Conservation (phyloP, 1,140 invertebrate genomes). For the Thaumetopoea pityocampa region DNA sequence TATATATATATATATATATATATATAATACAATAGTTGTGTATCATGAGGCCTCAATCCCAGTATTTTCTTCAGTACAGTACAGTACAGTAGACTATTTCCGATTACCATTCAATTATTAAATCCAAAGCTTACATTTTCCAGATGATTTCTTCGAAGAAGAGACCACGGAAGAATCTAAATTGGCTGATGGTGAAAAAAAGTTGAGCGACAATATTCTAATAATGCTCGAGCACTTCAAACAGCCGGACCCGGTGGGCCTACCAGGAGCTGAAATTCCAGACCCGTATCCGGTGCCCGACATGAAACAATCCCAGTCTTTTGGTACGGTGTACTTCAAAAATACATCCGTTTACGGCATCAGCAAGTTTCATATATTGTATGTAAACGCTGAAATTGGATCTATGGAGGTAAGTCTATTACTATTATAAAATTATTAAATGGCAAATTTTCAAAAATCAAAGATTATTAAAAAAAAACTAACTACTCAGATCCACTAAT, state of each 20-base stretch:
- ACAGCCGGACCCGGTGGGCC: constrained; percentile 82
- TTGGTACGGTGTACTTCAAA: constrained; percentile 82
- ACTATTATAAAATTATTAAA: too few species aligned
- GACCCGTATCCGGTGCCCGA: constrained; percentile 88
- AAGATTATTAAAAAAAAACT: too few species aligned
- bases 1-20: too few species aligned
- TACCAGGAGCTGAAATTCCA: constrained; percentile 85
- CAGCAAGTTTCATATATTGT: constrained; percentile 84
- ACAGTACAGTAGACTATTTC: too few species aligned
- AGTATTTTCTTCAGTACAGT: too few species aligned
- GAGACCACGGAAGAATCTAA: constrained; percentile 4
- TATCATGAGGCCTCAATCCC: too few species aligned
- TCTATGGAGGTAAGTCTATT: constrained; percentile 49
- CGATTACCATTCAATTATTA: too few species aligned
- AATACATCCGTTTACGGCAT: constrained; percentile 84
- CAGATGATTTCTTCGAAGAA: constrained; percentile 12
- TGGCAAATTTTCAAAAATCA: too few species aligned
- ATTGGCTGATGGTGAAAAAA: constrained; percentile 77
- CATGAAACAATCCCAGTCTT: constrained; percentile 82
- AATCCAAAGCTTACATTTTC: background rate
- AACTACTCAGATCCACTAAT: too few species aligned
- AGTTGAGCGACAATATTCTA: constrained; percentile 82
- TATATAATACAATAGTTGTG: too few species aligned
- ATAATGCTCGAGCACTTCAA: constrained; percentile 88
- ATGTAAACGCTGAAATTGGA: constrained; percentile 54